Evolutionary conservation across 2,888 invertebrate species (phyloP).

Genomic region (Polydrusus tereticollis): DNA sequence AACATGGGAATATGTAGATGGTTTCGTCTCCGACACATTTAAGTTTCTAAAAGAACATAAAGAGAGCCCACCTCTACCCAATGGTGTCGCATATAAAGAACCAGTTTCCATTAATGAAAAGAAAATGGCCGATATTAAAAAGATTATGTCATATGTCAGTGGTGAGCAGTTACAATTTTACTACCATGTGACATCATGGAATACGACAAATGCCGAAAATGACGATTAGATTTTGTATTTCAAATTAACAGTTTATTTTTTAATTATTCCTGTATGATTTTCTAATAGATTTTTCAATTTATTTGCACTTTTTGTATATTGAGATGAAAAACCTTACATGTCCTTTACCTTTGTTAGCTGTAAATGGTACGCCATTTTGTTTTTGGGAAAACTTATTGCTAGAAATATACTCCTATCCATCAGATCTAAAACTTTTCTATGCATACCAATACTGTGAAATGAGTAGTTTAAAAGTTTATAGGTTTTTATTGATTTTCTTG

Average conservation of each 20-base stretch:
- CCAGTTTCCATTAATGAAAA: conserved; percentile 44
- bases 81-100: conserved; percentile 33
- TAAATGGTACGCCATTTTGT: conserved; percentile 20
- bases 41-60: no score
- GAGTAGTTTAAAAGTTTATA: conserved; percentile 31
- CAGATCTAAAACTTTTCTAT: conserved; percentile 36
- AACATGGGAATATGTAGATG: neutral
- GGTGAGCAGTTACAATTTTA: no score
- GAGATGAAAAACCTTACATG: conserved; percentile 22
- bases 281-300: neutral
- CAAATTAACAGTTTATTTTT: no score
- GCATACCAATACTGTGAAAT: conserved; percentile 15
- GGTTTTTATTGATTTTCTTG: conserved; percentile 27
- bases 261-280: no score
- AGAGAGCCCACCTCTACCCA: no score
- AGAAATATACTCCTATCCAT: conserved; percentile 36
- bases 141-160: no score
- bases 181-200: no score
- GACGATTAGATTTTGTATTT: no score
- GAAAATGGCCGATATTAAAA: no score
- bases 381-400: conserved; percentile 12
- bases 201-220: no score
- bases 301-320: neutral
- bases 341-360: conserved; percentile 27
- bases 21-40: no score